Conservation (phyloP, 2,797 vertebrate species). For the Phalanger gymnotis region DNA sequence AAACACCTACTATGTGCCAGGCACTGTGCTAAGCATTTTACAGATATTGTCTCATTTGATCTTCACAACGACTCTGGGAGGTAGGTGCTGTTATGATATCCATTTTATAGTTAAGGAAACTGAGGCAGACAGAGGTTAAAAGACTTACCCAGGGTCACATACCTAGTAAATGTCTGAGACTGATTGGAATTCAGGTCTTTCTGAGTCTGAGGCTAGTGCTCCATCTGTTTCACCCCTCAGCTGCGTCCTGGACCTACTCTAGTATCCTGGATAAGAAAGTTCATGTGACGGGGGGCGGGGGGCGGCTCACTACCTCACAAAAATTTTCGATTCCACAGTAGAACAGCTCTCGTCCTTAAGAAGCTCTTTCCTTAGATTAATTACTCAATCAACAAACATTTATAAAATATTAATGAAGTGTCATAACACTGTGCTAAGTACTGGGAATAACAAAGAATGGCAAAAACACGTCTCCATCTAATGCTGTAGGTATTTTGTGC, state of each 20-base stretch:
- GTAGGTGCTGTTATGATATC: neutral
- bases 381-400: neutral
- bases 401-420: neutral
- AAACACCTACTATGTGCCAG: neutral
- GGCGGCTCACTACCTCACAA: neutral
- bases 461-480: neutral
- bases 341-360: neutral
- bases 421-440: neutral
- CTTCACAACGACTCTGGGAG: neutral
- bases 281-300: neutral
- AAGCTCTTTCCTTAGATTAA: neutral
- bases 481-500: neutral
- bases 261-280: neutral
- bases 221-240: neutral
- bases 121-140: neutral
- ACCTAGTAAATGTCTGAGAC: neutral
- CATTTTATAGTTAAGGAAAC: neutral
- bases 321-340: neutral
- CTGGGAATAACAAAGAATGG: neutral
- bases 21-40: neutral
- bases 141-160: neutral
- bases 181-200: neutral
- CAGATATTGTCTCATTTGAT: neutral
- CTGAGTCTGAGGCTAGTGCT: neutral
- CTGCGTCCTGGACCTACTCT: neutral